phyloP scores from a whole-genome alignment of 2,888 invertebrate genomes.

The Autographa gamma region DNA sequence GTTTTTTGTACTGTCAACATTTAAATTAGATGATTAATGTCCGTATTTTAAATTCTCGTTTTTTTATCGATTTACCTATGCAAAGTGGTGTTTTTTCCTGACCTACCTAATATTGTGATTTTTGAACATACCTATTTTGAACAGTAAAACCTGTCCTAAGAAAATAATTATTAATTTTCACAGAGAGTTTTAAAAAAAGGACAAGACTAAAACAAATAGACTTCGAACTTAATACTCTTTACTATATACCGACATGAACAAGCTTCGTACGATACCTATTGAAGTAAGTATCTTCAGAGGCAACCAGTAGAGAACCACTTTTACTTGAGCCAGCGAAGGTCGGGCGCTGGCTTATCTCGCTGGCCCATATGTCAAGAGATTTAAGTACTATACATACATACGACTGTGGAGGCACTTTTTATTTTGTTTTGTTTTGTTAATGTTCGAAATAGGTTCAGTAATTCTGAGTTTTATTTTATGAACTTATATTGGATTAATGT shows the following conservation, averaged over 20 bases:
- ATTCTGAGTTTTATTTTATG: too few species aligned
- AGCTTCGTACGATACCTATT: not conserved
- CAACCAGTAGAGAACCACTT: slow-evolving; percentile 43
- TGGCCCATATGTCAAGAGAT: slow-evolving; percentile 52
- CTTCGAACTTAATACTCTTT: too few species aligned
- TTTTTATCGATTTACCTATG: not conserved
- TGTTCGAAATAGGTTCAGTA: too few species aligned
- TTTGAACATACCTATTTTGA: too few species aligned
- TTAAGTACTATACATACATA: slow-evolving; percentile 9
- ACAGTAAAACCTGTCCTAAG: too few species aligned
- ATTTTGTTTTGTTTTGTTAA: too few species aligned
- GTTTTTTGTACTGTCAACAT: not conserved
- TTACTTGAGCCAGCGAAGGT: slow-evolving; percentile 48
- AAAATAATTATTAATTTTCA: too few species aligned
- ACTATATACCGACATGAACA: not conserved
- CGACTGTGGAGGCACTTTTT: too few species aligned
- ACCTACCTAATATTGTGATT: too few species aligned
- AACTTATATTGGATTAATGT: too few species aligned
- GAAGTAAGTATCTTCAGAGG: slow-evolving; percentile 7
- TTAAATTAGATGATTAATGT: not conserved
- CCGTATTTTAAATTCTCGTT: not conserved
- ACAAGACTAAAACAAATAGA: too few species aligned
- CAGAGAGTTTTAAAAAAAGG: too few species aligned
- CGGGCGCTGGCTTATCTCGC: slow-evolving; percentile 42
- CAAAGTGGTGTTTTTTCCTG: not conserved